A percentile compares a stretch with the other conserved stretches of the same genome.
These are phyloP conservation scores for Chaetoderma sp. DNA, from an alignment of 2,888 invertebrate genomes.

Conservation along the genomic window DNA sequence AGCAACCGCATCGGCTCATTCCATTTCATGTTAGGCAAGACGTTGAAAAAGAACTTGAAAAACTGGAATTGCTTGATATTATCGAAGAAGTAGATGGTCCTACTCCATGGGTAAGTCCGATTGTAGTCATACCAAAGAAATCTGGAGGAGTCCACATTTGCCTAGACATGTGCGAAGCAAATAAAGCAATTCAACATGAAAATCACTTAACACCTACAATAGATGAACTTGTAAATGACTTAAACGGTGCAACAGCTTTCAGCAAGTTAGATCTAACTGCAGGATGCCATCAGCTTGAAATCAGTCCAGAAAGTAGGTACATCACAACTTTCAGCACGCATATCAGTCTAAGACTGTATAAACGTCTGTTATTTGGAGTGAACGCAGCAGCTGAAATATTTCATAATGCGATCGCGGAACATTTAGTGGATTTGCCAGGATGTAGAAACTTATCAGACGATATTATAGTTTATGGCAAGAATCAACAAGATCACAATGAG, in stretches of 20 bases:
- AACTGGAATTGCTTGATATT: slow-evolving; percentile 25
- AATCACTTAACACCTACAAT: slow-evolving; percentile 39
- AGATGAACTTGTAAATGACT: slow-evolving; percentile 40
- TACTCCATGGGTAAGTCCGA: slow-evolving; percentile 42
- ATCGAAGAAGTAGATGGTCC: slow-evolving; percentile 38
- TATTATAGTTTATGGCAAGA: slow-evolving; percentile 60
- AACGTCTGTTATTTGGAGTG: slow-evolving; percentile 41
- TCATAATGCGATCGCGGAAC: slow-evolving; percentile 64
- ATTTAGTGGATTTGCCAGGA: slow-evolving; percentile 59
- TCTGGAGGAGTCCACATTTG: slow-evolving; percentile 39
- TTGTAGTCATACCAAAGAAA: slow-evolving; percentile 34
- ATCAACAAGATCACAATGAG: slow-evolving; percentile 52
- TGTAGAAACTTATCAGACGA: slow-evolving; percentile 65
- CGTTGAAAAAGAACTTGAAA: slow-evolving; percentile 30
- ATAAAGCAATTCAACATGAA: slow-evolving; percentile 40
- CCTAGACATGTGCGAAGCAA: slow-evolving; percentile 44
- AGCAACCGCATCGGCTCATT: slow-evolving; percentile 17
- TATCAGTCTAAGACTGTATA: slow-evolving; percentile 37
- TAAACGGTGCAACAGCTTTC: slow-evolving; percentile 42
- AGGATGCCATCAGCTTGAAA: slow-evolving; percentile 44
- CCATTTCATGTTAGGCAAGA: slow-evolving; percentile 34
- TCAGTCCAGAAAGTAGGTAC: slow-evolving; percentile 42
- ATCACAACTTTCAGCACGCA: slow-evolving; percentile 45
- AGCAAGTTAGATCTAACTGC: slow-evolving; percentile 40
- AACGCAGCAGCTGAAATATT: slow-evolving; percentile 69